Evolutionary conservation across 2,113 vertebrate species (phyloP).

Genomic region (Hirundichthys speculiger): DNA sequence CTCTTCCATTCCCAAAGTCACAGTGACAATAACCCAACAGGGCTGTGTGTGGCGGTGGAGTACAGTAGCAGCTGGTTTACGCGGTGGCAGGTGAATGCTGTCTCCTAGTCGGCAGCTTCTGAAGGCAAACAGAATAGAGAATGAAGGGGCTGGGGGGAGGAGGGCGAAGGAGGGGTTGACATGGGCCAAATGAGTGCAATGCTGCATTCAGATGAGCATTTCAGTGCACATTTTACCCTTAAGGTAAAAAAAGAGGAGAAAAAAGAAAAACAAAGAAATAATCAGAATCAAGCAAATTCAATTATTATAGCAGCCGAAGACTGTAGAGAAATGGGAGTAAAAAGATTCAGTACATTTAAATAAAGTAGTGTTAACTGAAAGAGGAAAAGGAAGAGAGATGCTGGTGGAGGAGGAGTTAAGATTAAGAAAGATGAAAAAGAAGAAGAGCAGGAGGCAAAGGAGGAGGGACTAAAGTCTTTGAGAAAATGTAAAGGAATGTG

Average conservation of each 20-base stretch:
- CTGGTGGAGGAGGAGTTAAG: slow-evolving; percentile 21
- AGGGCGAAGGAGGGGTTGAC: slow-evolving; percentile 5
- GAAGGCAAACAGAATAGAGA: slow-evolving; percentile 61
- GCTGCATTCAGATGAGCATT: slow-evolving; percentile 17
- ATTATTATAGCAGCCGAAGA: background rate
- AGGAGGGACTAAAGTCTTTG: slow-evolving; percentile 59
- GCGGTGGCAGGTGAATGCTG: slow-evolving; percentile 77
- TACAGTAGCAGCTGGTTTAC: slow-evolving; percentile 76
- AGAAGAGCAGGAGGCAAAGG: slow-evolving; percentile 21
- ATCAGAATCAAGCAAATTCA: slow-evolving; percentile 1
- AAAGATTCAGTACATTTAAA: slow-evolving; percentile 8
- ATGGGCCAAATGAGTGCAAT: slow-evolving; percentile 20
- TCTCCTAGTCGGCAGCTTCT: slow-evolving; percentile 65
- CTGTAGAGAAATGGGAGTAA: background rate
- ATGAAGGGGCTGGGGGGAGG: slow-evolving; percentile 18
- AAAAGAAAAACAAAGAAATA: slow-evolving; percentile 14
- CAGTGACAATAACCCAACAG: slow-evolving; percentile 56
- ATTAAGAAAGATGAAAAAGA: slow-evolving; percentile 26
- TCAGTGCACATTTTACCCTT: slow-evolving; percentile 13
- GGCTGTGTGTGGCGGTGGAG: slow-evolving; percentile 25
- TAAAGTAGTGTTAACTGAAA: slow-evolving; percentile 6
- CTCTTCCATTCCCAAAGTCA: slow-evolving; percentile 59
- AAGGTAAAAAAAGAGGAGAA: slow-evolving; percentile 9
- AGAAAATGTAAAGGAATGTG: slow-evolving; percentile 82
- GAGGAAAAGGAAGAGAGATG: slow-evolving; percentile 10